Conservation (phyloP, 2,888 invertebrate species). For the Bhutanitis thaidina region DNA sequence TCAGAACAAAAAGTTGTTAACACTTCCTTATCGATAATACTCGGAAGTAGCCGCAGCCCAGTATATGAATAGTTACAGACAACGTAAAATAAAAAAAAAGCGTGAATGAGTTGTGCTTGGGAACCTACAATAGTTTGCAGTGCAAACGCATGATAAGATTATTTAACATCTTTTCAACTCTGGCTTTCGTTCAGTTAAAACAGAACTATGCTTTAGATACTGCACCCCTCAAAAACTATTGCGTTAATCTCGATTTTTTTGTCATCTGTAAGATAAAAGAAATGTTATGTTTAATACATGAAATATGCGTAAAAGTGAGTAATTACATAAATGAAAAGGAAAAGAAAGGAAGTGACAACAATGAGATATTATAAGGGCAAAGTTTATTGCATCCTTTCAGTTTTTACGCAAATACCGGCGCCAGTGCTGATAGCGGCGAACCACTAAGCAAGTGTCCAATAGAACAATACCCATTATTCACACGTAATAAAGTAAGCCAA, state of each 20-base stretch:
- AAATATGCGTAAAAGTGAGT: no score
- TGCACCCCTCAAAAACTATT: background rate
- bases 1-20: constrained; percentile 41
- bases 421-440: constrained; percentile 37
- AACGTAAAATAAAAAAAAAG: constrained; percentile 21
- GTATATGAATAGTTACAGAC: constrained; percentile 6
- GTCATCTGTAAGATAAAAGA: background rate
- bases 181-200: background rate
- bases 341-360: constrained; percentile 22
- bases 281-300: no score
- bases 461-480: constrained; percentile 28
- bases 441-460: constrained; percentile 30
- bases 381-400: constrained; percentile 25
- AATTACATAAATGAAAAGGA: background rate
- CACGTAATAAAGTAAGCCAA: constrained; percentile 51
- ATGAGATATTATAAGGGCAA: constrained; percentile 16
- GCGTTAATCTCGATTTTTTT: background rate
- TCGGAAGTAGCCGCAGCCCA: constrained; percentile 40
- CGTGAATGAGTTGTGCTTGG: constrained; percentile 49
- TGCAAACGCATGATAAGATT: constrained; percentile 31
- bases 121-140: constrained; percentile 41
- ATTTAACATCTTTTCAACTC: constrained; percentile 21
- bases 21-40: constrained; percentile 57
- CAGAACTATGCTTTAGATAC: no score
- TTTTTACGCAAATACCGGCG: constrained; percentile 34